Evolutionary conservation across 2,113 vertebrate species (phyloP).

Genomic region (Corydoras maculifer): DNA sequence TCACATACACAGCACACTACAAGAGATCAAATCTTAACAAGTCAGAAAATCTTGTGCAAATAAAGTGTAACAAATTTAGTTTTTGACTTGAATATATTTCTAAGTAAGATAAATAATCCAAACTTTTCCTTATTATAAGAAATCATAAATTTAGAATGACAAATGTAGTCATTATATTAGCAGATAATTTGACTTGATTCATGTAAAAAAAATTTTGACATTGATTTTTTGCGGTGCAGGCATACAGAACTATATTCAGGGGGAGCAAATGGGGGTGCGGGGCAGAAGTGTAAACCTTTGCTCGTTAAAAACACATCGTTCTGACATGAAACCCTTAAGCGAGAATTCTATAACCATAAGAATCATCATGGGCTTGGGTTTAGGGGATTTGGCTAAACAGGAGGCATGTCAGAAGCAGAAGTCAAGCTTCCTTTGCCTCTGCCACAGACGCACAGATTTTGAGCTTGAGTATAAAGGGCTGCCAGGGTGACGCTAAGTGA

Average conservation of each 20-base stretch:
- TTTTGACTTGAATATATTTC: too few species aligned
- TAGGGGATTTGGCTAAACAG: constrained; percentile 38
- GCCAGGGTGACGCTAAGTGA: constrained; percentile 73
- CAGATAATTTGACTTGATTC: too few species aligned
- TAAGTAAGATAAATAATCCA: too few species aligned
- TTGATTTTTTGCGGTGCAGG: not conserved
- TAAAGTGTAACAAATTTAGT: too few species aligned
- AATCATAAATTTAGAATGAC: too few species aligned
- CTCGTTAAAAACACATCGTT: constrained; percentile 36
- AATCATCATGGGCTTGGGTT: constrained; percentile 39
- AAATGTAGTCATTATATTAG: too few species aligned
- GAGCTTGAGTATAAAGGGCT: constrained; percentile 53
- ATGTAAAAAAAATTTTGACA: too few species aligned
- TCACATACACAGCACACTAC: too few species aligned
- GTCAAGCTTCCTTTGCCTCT: constrained; percentile 42
- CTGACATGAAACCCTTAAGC: constrained; percentile 47
- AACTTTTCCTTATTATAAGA: too few species aligned
- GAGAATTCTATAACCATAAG: constrained; percentile 21
- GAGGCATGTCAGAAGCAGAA: constrained; percentile 53
- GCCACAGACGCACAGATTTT: constrained; percentile 43
- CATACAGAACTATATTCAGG: constrained; percentile 16
- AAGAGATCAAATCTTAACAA: too few species aligned
- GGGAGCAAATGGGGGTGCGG: constrained; percentile 16
- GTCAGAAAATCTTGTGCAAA: too few species aligned
- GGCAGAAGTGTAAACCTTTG: constrained; percentile 28